A percentile compares a stretch with the other conserved stretches of the same genome.
Conservation (phyloP, 2,113 vertebrate genomes). For the Lepisosteus oculatus region DNA sequence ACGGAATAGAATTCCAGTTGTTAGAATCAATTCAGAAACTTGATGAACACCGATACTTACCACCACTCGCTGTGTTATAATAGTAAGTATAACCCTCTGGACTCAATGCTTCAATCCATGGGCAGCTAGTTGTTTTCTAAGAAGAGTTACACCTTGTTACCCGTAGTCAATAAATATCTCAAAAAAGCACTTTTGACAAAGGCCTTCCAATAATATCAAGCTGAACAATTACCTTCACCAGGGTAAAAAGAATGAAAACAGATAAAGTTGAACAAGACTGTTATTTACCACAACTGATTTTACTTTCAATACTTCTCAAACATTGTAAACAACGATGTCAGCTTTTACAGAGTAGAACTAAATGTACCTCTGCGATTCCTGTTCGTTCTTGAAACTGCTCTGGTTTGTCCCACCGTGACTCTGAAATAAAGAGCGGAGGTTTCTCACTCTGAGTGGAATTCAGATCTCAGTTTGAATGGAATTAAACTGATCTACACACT, state of each 20-base stretch:
- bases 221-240: too few species aligned
- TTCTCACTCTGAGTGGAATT: too few species aligned
- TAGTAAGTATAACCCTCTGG: conserved; percentile 73
- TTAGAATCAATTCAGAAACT: too few species aligned
- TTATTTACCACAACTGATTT: background rate
- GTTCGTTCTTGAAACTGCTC: background rate
- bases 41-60: conserved; percentile 49
- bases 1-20: too few species aligned
- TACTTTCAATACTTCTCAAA: background rate
- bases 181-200: too few species aligned
- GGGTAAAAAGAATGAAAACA: too few species aligned
- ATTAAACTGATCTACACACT: too few species aligned
- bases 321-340: background rate
- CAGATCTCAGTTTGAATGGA: too few species aligned
- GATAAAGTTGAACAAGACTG: too few species aligned
- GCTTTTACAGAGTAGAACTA: background rate
- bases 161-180: background rate
- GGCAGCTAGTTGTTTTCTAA: conserved; percentile 5
- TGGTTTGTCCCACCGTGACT: conserved; percentile 3
- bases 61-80: conserved; percentile 80
- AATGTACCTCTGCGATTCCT: background rate
- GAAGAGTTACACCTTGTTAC: background rate
- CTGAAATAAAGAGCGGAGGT: background rate
- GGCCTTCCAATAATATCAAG: too few species aligned
- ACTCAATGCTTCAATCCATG: conserved; percentile 69